Evolutionary conservation across 92 coral and sea anemone genomes (phyloP).

Genomic region (Diadumene lineata): DNA sequence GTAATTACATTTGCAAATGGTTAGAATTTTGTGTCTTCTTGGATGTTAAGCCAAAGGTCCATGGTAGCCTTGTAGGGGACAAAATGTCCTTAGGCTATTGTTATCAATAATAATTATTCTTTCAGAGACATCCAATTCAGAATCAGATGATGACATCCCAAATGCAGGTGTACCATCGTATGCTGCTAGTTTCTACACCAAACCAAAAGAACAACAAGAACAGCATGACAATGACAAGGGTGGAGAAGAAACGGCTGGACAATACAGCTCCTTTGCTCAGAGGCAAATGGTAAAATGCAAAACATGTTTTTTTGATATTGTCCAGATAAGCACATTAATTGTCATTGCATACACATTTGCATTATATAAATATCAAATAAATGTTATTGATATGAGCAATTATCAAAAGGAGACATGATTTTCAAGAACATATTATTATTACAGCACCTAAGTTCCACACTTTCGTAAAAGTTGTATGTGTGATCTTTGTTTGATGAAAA

Average conservation of each 20-base stretch:
- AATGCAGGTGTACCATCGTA: constrained; percentile 51
- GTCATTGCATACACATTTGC: not conserved
- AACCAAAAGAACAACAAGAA: constrained; percentile 41
- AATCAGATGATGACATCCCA: constrained; percentile 55
- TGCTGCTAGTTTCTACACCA: constrained; percentile 57
- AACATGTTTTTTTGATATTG: too few relatives aligned
- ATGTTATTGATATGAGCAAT: too few relatives aligned
- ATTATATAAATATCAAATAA: not conserved
- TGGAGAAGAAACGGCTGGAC: constrained; percentile 43
- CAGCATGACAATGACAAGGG: constrained; percentile 41
- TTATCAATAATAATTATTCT: not conserved
- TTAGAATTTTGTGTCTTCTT: too few relatives aligned
- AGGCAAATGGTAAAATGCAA: constrained; percentile 84
- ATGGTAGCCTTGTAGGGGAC: too few relatives aligned
- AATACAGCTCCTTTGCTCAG: constrained; percentile 81
- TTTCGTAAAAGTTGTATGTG: not conserved
- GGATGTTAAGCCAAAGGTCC: too few relatives aligned
- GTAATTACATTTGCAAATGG: too few relatives aligned
- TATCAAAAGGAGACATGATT: not conserved
- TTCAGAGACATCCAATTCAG: constrained; percentile 82
- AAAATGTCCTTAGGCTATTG: too few relatives aligned
- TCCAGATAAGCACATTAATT: not conserved
- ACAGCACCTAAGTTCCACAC: not conserved
- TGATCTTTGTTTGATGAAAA: not conserved
- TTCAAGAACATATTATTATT: not conserved